Evolutionary conservation across 2,888 invertebrate genomes (phyloP).

Genomic region (Schizaphis graminum): DNA sequence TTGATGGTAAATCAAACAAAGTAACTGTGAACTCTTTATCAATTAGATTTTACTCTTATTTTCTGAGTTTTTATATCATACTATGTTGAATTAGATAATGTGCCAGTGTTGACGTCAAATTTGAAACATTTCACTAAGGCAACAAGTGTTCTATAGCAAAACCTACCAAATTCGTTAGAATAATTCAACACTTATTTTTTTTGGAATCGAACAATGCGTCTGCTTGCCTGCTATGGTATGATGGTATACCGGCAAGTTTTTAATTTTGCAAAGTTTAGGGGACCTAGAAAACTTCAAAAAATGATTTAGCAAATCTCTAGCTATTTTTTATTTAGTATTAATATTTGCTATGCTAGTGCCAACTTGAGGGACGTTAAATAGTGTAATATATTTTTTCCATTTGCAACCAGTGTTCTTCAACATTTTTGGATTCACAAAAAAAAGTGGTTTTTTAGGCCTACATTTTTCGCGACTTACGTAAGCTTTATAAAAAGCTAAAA

Average conservation of each 20-base stretch:
- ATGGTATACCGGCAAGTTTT: background rate
- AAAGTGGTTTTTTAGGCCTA: no score
- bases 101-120: background rate
- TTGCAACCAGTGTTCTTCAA: background rate
- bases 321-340: background rate
- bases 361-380: background rate
- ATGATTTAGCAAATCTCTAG: background rate
- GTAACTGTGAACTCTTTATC: background rate
- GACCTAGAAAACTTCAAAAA: background rate
- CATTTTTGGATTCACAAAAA: no score
- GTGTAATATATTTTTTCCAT: background rate
- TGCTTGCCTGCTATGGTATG: background rate
- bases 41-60: background rate
- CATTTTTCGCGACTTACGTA: no score
- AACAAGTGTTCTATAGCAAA: background rate
- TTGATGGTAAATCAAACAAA: background rate
- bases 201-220: background rate
- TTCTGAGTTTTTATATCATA: background rate
- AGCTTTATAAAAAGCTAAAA: no score
- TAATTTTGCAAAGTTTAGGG: background rate
- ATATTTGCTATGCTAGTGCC: background rate
- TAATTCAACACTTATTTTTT: background rate
- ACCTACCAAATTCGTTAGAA: background rate
- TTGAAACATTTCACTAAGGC: background rate
- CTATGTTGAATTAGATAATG: background rate